A percentile compares a stretch with the other conserved stretches of the same genome.
These are phyloP conservation scores for Heptranchias perlo DNA, from an alignment of 2,113 vertebrate species.

Conservation along the genomic window DNA sequence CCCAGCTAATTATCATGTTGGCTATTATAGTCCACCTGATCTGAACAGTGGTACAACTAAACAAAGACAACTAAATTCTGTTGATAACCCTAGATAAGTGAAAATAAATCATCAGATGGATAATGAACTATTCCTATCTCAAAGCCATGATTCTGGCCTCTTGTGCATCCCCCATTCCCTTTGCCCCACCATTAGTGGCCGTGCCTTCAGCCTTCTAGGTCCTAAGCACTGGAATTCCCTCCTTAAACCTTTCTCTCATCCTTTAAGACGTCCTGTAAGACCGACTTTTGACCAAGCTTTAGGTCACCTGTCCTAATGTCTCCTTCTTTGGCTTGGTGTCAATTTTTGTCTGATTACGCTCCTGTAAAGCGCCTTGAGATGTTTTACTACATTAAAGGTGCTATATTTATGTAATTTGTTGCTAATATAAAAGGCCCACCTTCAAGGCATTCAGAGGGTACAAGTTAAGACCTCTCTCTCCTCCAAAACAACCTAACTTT, in stretches of 20 bases:
- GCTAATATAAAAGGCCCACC: background rate
- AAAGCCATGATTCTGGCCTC: too few species aligned
- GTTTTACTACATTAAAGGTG: background rate
- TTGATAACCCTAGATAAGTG: too few species aligned
- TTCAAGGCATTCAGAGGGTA: background rate
- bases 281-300: background rate
- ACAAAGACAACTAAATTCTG: too few species aligned
- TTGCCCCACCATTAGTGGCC: too few species aligned
- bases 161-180: too few species aligned
- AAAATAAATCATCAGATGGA: too few species aligned
- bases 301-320: background rate
- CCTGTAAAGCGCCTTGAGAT: too few species aligned
- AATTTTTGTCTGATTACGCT: too few species aligned
- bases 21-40: too few species aligned
- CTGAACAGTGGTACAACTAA: too few species aligned
- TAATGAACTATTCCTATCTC: too few species aligned
- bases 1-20: too few species aligned
- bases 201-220: background rate
- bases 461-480: background rate
- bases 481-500: background rate
- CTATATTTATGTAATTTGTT: background rate
- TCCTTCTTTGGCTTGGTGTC: background rate
- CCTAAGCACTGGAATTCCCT: background rate
- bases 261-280: background rate
- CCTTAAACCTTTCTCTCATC: background rate